Percentiles rank a stretch among this genome's conserved stretches.
Conservation (phyloP, 2,888 invertebrate genomes). For the Glyphotaelius pellucidus region DNA sequence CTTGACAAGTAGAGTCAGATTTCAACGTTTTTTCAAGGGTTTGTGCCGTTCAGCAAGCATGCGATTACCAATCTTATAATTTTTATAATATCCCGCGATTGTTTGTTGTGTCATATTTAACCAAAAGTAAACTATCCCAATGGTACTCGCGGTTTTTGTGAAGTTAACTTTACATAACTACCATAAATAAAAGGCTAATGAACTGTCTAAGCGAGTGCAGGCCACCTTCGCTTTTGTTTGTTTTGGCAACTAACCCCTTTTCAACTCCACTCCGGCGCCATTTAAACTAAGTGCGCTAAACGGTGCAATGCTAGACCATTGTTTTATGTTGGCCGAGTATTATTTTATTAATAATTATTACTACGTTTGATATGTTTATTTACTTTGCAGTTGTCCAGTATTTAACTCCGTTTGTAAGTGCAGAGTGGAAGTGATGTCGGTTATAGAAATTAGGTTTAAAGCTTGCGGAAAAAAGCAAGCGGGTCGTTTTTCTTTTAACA, state of each 20-base stretch:
- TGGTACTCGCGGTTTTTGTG: neutral
- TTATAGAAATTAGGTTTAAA: too few species aligned
- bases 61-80: too few species aligned
- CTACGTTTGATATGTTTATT: neutral
- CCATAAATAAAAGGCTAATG: conserved; percentile 52
- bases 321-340: neutral
- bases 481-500: too few species aligned
- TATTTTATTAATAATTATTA: neutral
- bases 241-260: conserved; percentile 49
- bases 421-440: too few species aligned
- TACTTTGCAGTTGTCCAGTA: neutral
- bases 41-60: too few species aligned
- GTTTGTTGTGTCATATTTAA: neutral
- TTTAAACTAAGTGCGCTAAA: conserved; percentile 2
- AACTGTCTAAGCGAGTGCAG: conserved; percentile 56
- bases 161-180: neutral
- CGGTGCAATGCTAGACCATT: neutral
- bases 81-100: too few species aligned
- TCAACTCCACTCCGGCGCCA: conserved; percentile 8
- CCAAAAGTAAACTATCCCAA: neutral
- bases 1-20: too few species aligned
- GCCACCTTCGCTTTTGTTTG: conserved; percentile 50
- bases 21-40: too few species aligned
- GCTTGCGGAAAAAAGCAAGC: too few species aligned
- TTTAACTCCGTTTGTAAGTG: too few species aligned